Base-by-base conservation (phyloP, 2,888 invertebrate genomes). In the Luperina testacea region DNA sequence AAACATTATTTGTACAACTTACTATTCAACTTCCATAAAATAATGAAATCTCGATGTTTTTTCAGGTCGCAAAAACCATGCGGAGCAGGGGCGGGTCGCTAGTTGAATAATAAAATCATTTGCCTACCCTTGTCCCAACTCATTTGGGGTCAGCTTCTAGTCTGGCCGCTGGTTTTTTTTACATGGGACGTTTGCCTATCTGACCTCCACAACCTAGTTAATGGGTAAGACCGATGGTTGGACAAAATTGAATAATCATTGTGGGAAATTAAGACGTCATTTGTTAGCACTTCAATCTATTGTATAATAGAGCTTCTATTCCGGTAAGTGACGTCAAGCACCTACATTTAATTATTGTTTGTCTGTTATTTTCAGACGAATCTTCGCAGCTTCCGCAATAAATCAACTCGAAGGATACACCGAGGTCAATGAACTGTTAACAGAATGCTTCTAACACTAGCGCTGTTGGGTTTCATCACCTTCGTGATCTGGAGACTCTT, bases 401-500 rank as follows among this genome's bases (percentile, higher is more conserved):
- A 80, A 20, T 57, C 24, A 27, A 45, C 24, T 42, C 0, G 2
- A 45, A 42, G 42, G 11, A 1, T 8, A 63, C 20, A 32, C 17
- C 15, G 20, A 78, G 15, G 42, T 51, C 59, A 24, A 2, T 15
- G 24, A 76, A n/a, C 38, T 51, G 15, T 24, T 38, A 15, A 42
- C 13, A 75, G 15, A 53, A 89, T 89, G 89, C 77, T 78, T 17
- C 32, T 86, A 0, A 77, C 72, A 72, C 8, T 86, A 20, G 17
- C 11, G 0, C 13, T 89, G 15, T 9, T 83, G 17, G 86, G 53
- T 24, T 6, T 88, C 13, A 68, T 82, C 45, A 80, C 71, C 6
- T 67, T 81, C 15, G 38, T 88, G 6, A 24, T 83, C 6, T 88
- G 88, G 87, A 83, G 88, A 89, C 85, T 89, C 1, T 7, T 90